Evolutionary conservation across 2,888 invertebrate genomes (phyloP).

Genomic region (Boloria euphrosyne): DNA sequence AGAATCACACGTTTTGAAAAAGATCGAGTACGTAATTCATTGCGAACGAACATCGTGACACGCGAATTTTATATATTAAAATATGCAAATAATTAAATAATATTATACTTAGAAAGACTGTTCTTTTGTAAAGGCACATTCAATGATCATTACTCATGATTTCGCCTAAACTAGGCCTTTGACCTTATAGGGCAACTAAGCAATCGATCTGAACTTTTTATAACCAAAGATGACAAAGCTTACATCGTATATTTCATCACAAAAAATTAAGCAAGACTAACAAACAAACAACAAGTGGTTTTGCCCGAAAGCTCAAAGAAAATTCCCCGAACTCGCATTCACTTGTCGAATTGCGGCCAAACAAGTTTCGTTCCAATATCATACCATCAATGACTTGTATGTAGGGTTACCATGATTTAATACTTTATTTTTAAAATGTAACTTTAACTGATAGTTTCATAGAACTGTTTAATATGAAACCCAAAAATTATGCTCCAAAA

Average conservation of each 20-base stretch:
- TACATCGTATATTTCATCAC: neutral
- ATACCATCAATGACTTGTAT: constrained; percentile 2
- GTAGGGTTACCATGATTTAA: constrained; percentile 7
- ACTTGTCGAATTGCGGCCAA: constrained; percentile 25
- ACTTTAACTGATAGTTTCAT: no score
- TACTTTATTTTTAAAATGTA: neutral
- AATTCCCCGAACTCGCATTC: constrained; percentile 20
- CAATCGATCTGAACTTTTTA: neutral
- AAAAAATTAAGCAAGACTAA: constrained; percentile 21
- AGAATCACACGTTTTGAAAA: no score
- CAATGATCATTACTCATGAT: neutral
- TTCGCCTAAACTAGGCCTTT: neutral
- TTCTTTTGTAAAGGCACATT: no score
- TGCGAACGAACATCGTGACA: no score
- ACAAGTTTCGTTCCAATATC: constrained; percentile 23
- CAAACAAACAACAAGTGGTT: neutral
- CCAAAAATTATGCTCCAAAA: no score
- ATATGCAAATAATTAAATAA: no score
- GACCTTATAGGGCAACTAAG: no score
- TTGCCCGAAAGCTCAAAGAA: constrained; percentile 21
- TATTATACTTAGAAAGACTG: no score
- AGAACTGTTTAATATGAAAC: no score
- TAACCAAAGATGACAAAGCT: neutral
- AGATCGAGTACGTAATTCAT: no score
- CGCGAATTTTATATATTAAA: no score